Evolutionary conservation across 2,888 invertebrate species (phyloP), one percentile per base, ranked within the genome.

Genomic region (Synergus japonicus): DNA sequence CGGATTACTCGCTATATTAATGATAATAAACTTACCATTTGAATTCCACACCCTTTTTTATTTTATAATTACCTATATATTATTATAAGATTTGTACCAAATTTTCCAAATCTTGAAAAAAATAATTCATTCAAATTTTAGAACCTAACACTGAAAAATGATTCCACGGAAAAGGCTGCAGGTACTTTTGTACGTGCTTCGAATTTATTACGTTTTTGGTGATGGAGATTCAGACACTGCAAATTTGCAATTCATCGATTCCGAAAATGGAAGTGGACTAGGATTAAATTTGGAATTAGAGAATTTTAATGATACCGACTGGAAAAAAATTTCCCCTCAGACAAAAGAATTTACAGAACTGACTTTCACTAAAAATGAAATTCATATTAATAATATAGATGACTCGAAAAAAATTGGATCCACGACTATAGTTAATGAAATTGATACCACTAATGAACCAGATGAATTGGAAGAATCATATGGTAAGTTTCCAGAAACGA

Each of bases 111-210:
- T 46, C 13, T 63, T 63, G 7, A 63, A 63, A 29, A 22, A 22
- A 22, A 10, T 4, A 15, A 64, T 4, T 37, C 0, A 7, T 41
- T 65, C 15, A 4, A 9, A 54, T 73, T 73, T 66, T 41, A 65
- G 65, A 0, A 77, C 64, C 22, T 76, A 76, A 58, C 4, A 43
- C 1, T 22, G 77, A 77, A 83, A 18, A 66, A 88, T 88, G 88
- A 86, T 86, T 69, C 81, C 81, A n/a, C 84, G 84, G 46, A 88
- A 85, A 82, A 79, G 81, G 76, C 79, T 87, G 63, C 85, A 80
- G 58, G 73, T 83, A 7, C 63, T 88, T n/a, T 80, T 88, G 12
- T 84, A 78, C 80, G 76, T 82, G 18, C 69, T 88, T 29, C 83
- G 82, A 54, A 81, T 86, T 41, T 81, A 84, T 13, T 84, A 80